phyloP scores from a whole-genome alignment of 2,113 vertebrate species.

The Ammodytes marinus region DNA sequence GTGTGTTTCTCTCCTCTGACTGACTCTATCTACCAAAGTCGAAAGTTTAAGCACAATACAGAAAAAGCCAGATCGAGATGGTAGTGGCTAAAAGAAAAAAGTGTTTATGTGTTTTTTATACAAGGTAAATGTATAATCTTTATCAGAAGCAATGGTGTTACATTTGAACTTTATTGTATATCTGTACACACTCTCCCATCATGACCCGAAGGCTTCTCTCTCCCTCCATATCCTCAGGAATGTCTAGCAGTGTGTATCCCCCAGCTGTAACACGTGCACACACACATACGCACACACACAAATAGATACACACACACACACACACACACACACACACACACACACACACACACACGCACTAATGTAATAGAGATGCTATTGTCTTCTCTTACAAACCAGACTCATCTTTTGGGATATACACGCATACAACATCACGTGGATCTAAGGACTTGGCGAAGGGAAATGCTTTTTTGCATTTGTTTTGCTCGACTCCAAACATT shows the following conservation, averaged over 20 bases:
- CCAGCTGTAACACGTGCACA: conserved; percentile 24
- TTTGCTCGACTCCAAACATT: conserved; percentile 8
- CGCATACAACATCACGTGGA: conserved; percentile 16
- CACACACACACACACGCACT: conserved; percentile 18
- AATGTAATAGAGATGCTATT: conserved; percentile 46
- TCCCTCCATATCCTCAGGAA: conserved; percentile 63
- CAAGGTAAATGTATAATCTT: background rate
- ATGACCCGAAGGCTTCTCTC: conserved; percentile 25
- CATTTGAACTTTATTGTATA: conserved; percentile 5
- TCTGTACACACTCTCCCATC: conserved; percentile 6
- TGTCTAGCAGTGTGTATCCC: conserved; percentile 54
- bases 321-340: conserved; percentile 2
- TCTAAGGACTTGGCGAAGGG: background rate
- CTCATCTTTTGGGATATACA: conserved; percentile 30
- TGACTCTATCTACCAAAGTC: conserved; percentile 7
- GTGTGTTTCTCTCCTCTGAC: conserved; percentile 8
- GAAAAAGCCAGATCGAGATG: background rate
- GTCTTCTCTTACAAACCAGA: conserved; percentile 33
- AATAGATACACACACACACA: conserved; percentile 14
- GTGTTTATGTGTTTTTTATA: background rate
- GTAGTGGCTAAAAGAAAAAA: background rate
- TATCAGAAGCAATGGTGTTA: background rate
- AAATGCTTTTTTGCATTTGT: conserved; percentile 31
- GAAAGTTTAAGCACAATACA: conserved; percentile 1
- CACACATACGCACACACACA: conserved; percentile 6